Conservation (phyloP, 2,113 vertebrate species). For the Aleadryas rufinucha region DNA sequence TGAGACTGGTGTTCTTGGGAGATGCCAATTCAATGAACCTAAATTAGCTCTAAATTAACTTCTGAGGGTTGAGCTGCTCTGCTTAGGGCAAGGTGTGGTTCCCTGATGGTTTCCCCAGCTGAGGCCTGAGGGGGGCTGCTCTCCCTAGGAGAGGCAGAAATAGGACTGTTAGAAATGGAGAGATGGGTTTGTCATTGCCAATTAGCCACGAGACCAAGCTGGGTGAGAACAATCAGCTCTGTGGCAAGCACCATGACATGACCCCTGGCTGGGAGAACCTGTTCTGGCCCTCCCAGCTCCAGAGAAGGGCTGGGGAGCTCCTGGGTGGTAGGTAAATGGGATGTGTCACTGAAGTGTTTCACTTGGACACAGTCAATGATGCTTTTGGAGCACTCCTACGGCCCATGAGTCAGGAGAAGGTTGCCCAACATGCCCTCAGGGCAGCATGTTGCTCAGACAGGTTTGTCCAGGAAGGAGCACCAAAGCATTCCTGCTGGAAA, state of each 20-base stretch:
- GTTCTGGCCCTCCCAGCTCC: not conserved
- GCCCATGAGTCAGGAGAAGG: not conserved
- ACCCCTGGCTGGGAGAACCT: not conserved
- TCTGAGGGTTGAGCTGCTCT: not conserved
- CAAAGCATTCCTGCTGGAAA: not conserved
- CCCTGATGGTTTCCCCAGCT: not conserved
- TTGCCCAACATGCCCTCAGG: not conserved
- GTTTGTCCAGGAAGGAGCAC: not conserved
- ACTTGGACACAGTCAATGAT: not conserved
- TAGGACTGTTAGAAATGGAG: not conserved
- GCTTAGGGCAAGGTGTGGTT: not conserved
- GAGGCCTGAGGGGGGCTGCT: not conserved
- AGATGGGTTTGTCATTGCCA: not conserved
- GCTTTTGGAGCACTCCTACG: not conserved
- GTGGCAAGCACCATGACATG: not conserved
- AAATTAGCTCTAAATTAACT: not conserved
- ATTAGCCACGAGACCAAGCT: not conserved
- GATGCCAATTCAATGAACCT: not conserved
- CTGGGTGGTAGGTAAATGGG: not conserved
- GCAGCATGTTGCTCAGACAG: not conserved
- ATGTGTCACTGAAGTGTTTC: not conserved
- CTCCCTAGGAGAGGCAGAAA: not conserved
- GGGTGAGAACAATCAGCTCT: not conserved
- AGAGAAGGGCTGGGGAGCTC: not conserved
- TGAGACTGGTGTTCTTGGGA: not conserved